A percentile compares a stretch with the other conserved stretches of the same genome.
These are phyloP conservation scores for Carabus problematicus DNA, from an alignment of 2,888 invertebrate species.

Conservation along the genomic window DNA sequence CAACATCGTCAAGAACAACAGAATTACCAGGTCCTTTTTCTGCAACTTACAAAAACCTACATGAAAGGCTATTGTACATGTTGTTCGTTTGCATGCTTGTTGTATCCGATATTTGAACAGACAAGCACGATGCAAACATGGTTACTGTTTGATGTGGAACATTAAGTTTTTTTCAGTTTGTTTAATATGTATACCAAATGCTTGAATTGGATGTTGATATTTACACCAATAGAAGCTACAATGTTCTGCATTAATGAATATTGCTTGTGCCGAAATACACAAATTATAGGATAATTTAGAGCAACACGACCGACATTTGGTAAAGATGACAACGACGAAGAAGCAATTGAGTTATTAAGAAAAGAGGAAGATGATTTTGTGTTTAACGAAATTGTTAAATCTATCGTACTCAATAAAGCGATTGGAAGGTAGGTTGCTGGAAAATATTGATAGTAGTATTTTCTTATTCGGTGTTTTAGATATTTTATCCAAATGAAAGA, in stretches of 20 bases:
- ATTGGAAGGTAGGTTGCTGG: constrained; percentile 3
- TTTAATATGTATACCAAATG: constrained; percentile 1
- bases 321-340: not conserved
- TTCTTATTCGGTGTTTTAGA: not conserved
- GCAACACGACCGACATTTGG: not conserved
- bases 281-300: constrained; percentile 12
- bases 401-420: not conserved
- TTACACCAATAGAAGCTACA: not conserved
- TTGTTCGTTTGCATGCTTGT: not conserved
- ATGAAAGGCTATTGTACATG: not conserved
- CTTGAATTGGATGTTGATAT: not conserved
- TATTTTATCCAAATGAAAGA: not conserved
- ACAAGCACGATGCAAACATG: not conserved
- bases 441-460: not conserved
- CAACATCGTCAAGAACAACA: not conserved
- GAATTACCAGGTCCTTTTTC: not conserved
- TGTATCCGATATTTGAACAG: not conserved
- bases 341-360: not conserved
- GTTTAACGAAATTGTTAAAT: not conserved
- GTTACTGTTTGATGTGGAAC: not conserved
- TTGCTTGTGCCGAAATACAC: not conserved
- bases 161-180: not conserved
- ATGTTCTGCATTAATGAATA: constrained; percentile 10
- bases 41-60: not conserved
- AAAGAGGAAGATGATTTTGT: constrained; percentile 7